Percentiles rank a stretch among this genome's conserved stretches.
Conservation (phyloP, 2,888 invertebrate genomes). For the Thalpophila matura region DNA sequence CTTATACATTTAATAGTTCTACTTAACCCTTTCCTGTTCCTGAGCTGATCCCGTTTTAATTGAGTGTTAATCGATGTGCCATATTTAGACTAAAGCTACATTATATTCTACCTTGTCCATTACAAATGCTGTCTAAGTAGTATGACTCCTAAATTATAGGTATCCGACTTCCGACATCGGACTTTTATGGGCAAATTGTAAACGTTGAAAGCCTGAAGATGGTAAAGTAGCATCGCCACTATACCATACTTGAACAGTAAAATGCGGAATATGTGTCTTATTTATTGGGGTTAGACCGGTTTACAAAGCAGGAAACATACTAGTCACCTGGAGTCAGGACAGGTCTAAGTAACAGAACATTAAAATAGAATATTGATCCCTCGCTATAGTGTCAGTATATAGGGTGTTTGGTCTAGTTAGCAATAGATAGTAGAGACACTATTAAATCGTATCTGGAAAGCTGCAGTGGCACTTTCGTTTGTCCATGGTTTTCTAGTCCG, state of each 20-base stretch:
- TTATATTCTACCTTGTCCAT: conserved; percentile 21
- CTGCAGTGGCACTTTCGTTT: background rate
- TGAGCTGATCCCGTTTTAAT: conserved; percentile 36
- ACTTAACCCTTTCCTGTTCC: conserved; percentile 38
- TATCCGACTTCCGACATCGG: conserved; percentile 35
- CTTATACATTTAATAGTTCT: conserved; percentile 16
- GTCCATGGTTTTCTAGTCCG: background rate
- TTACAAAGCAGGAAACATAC: conserved; percentile 14
- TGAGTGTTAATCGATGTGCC: too few species aligned
- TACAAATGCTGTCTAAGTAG: conserved; percentile 29
- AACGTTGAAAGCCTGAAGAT: conserved; percentile 44
- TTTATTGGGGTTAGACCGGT: conserved; percentile 14
- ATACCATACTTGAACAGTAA: conserved; percentile 14
- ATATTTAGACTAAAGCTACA: conserved; percentile 15
- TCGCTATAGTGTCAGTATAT: background rate
- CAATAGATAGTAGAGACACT: background rate
- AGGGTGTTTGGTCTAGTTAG: conserved; percentile 11
- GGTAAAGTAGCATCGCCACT: conserved; percentile 23
- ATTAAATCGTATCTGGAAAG: background rate
- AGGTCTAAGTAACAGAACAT: background rate
- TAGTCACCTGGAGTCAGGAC: conserved; percentile 8
- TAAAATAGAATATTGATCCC: conserved; percentile 21
- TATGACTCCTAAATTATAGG: conserved; percentile 20
- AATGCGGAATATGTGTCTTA: conserved; percentile 34
- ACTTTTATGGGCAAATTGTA: conserved; percentile 18